phyloP scores from a whole-genome alignment of 2,797 vertebrate genomes.

The Pseudochirops corinnae region DNA sequence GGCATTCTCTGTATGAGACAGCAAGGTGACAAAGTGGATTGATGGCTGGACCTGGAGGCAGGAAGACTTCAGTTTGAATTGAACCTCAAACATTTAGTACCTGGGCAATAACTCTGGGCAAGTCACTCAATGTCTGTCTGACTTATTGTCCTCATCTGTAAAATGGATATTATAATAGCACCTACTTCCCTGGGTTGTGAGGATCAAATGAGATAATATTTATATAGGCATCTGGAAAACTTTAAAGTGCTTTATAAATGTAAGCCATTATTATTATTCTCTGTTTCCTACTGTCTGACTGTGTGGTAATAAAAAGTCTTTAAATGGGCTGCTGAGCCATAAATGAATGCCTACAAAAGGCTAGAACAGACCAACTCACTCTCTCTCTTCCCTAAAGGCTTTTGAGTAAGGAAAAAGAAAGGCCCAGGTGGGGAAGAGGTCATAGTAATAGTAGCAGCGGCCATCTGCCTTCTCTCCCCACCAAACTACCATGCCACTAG shows the following conservation, averaged over 20 bases:
- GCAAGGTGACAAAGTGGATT: not conserved
- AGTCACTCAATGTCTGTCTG: not conserved
- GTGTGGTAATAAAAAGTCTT: not conserved
- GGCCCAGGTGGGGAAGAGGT: not conserved
- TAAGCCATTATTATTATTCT: not conserved
- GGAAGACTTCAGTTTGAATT: not conserved
- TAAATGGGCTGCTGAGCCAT: not conserved
- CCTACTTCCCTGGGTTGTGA: not conserved
- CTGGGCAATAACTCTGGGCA: not conserved
- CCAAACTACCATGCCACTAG: not conserved
- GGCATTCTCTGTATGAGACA: not conserved
- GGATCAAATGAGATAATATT: not conserved
- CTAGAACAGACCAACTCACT: not conserved
- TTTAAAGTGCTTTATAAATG: not conserved
- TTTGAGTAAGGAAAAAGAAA: not conserved
- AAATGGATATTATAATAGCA: not conserved
- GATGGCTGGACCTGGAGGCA: not conserved
- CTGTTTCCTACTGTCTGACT: not conserved
- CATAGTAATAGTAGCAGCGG: not conserved
- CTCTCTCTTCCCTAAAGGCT: not conserved
- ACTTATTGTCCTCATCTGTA: not conserved
- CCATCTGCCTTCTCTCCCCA: not conserved
- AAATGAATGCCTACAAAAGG: not conserved
- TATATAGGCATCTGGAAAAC: not conserved
- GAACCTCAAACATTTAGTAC: not conserved